Percentiles rank a stretch among this genome's conserved stretches.
These are phyloP conservation scores for Drymodes brunneopygia DNA, from an alignment of 2,113 vertebrate genomes.

Conservation along the genomic window DNA sequence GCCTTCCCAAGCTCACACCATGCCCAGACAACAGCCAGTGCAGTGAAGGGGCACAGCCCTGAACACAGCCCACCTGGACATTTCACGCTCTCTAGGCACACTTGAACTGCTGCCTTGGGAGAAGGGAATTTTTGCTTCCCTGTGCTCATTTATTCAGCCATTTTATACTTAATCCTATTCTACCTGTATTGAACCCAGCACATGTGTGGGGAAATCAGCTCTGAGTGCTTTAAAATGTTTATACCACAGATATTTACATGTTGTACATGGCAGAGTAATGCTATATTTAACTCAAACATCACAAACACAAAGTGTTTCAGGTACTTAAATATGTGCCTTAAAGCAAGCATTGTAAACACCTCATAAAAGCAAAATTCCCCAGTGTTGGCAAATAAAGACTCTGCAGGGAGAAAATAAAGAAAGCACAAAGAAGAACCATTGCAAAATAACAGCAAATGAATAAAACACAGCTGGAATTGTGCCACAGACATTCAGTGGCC, in stretches of 20 bases:
- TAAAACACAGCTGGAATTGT: not conserved
- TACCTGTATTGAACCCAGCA: not conserved
- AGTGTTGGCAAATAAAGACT: slow-evolving; percentile 23
- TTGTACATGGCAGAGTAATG: not conserved
- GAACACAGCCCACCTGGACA: not conserved
- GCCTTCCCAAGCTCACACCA: not conserved
- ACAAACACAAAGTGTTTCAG: not conserved
- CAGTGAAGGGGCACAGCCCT: not conserved
- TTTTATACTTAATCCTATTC: not conserved
- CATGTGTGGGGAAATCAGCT: not conserved
- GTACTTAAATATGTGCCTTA: not conserved
- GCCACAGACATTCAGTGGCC: not conserved
- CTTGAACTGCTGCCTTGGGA: not conserved
- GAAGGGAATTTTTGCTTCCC: not conserved
- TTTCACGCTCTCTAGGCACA: not conserved
- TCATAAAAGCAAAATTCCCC: slow-evolving; percentile 45
- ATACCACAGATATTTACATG: not conserved
- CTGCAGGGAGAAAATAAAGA: not conserved
- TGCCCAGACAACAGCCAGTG: not conserved
- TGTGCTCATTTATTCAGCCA: fast-evolving
- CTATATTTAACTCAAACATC: slow-evolving; percentile 5
- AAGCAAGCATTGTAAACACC: slow-evolving; percentile 28
- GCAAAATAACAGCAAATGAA: not conserved
- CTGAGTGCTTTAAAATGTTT: not conserved
- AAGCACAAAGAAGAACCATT: not conserved